Conservation (phyloP, 2,797 vertebrate species). For the Falco concolor region DNA sequence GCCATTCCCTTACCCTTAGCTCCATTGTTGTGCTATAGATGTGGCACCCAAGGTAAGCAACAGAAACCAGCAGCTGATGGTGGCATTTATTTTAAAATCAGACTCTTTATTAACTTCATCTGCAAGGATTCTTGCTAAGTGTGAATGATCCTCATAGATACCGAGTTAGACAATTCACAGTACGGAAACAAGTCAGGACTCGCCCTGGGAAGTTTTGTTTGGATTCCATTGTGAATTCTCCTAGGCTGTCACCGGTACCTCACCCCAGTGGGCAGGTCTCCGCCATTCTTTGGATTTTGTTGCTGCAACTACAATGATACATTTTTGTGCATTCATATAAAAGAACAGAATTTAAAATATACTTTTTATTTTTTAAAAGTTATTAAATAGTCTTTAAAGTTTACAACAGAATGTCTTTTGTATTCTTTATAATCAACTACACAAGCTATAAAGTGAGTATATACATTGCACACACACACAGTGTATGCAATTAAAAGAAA, state of each 20-base stretch:
- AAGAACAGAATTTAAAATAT: slow-evolving; percentile 47
- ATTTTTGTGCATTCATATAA: slow-evolving; percentile 61
- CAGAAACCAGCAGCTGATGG: background rate
- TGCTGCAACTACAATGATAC: slow-evolving; percentile 6
- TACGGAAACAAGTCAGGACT: background rate
- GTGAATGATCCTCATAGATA: background rate
- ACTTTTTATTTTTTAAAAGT: slow-evolving; percentile 69
- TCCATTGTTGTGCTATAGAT: background rate
- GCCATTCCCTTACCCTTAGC: background rate
- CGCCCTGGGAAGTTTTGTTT: background rate
- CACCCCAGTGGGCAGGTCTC: background rate
- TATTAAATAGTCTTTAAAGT: slow-evolving; percentile 71
- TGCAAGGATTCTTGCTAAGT: background rate
- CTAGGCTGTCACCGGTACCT: background rate
- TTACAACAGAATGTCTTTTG: slow-evolving; percentile 62
- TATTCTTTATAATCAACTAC: slow-evolving; percentile 48
- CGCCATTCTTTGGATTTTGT: slow-evolving; percentile 19
- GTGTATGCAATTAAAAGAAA: background rate
- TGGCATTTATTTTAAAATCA: background rate
- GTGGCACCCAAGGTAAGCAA: background rate
- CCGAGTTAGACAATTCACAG: background rate
- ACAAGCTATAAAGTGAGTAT: background rate
- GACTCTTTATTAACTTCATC: background rate
- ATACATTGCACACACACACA: background rate
- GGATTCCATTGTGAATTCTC: slow-evolving; percentile 6